Percentiles rank a stretch among this genome's conserved stretches.
phyloP scores from a whole-genome alignment of 2,113 vertebrate genomes.

The Amblyornis subalaris region DNA sequence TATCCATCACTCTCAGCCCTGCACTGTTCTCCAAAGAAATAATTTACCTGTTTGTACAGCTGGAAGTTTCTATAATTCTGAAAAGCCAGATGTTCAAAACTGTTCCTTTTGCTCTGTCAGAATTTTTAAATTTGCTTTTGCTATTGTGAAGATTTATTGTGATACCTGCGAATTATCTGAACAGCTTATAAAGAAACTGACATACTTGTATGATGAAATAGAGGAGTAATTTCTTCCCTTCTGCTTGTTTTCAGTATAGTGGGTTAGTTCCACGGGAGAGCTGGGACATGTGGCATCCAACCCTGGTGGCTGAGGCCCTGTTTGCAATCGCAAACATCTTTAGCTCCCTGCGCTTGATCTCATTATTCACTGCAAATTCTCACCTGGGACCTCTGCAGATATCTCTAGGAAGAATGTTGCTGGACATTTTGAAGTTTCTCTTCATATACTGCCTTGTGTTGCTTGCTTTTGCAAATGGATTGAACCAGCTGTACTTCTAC shows the following conservation, averaged over 20 bases:
- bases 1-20: background rate
- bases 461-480: slow-evolving; percentile 93
- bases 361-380: slow-evolving; percentile 96
- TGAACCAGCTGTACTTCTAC: slow-evolving; percentile 96
- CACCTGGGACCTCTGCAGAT: slow-evolving; percentile 97
- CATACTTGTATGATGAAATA: background rate
- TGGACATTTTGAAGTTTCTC: slow-evolving; percentile 98
- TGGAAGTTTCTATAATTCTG: background rate
- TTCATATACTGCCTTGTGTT: slow-evolving; percentile 98
- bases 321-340: slow-evolving; percentile 99
- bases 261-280: slow-evolving; percentile 69
- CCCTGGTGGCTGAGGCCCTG: slow-evolving; percentile 90
- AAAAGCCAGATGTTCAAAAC: background rate
- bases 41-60: background rate
- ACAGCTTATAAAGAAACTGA: background rate
- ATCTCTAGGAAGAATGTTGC: slow-evolving; percentile 95
- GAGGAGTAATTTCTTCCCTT: slow-evolving; percentile 26
- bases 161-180: background rate
- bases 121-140: background rate
- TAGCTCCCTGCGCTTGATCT: slow-evolving; percentile 95
- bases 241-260: slow-evolving; percentile 79
- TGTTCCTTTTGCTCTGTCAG: background rate
- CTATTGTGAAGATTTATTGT: background rate
- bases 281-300: slow-evolving; percentile 97
- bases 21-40: background rate